Base-by-base conservation (phyloP, 1,140 invertebrate genomes). In the Aphelenchoides fujianensis region DNA sequence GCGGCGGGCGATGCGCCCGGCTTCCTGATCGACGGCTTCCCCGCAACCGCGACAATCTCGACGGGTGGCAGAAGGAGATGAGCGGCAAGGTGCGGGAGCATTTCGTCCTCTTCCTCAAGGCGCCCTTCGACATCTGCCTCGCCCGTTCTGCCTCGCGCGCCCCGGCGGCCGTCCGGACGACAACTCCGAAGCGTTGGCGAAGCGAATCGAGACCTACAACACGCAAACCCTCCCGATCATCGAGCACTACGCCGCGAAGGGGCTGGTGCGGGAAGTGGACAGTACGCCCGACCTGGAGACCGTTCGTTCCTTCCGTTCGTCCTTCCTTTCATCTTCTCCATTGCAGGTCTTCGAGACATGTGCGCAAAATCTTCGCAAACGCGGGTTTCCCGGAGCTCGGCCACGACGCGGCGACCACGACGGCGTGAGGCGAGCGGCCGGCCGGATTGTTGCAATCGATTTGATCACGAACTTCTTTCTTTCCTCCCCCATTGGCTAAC, bases 11-110 rank as follows among this genome's bases (percentile, higher is more conserved):
- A 87, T 0, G 88, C 89, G 27, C 87, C 89, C n/a, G 90, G 91
- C 52, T 99, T 98, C 84, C 87, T 99, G 0, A 92, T 99, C 78
- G 97, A 99, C 86, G 97, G 97, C 3, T 99, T 99, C 85, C 97
- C 31, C 88, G 97, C 30, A 99, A 98, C 85, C 89, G 95, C 84
- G 90, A 98, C 85, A 99, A 99, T 86, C 86, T 98, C 61, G 90
- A 94, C 70, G 97, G 97, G 1, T 99, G 97, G 97, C 89, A 91
- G 37, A 88, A 89, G 76, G 87, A 89, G 74, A 95, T 98, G 91
- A 85, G 87, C 0, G 90, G 91, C 23, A 94, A 96, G 86, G 90
- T 91, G 0, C 88, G 91, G 57, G 86, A 98, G 5, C 88, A 91
- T 76, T 94, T 93, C 85, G 92, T 99, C 0, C 85, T 99, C 1